These are phyloP conservation scores for Taenioides sp. DNA, from an alignment of 2,797 vertebrate genomes.

Conservation along the genomic window DNA sequence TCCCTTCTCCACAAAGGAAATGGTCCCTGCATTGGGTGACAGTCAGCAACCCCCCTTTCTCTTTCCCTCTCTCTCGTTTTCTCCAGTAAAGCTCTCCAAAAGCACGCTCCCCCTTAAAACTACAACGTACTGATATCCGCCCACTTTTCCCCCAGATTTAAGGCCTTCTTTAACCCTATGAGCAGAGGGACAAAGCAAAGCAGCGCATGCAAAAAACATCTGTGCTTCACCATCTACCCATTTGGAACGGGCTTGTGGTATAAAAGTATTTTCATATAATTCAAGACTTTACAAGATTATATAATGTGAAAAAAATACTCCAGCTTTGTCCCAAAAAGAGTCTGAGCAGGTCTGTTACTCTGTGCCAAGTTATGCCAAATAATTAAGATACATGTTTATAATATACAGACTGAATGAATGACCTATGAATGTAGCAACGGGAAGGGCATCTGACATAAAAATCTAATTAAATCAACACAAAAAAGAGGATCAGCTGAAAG, in stretches of 20 bases:
- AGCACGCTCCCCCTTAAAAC: constrained; percentile 8
- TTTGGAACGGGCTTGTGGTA: neutral
- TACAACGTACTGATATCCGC: constrained; percentile 5
- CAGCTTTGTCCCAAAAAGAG: no score
- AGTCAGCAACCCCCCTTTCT: constrained; percentile 27
- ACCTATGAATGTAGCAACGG: no score
- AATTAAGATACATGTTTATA: no score
- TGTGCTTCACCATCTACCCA: constrained; percentile 9
- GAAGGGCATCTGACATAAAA: no score
- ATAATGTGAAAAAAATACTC: no score
- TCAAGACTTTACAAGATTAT: no score
- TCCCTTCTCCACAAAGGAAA: constrained; percentile 57
- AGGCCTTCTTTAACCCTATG: constrained; percentile 8
- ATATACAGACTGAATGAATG: no score
- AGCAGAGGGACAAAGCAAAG: neutral
- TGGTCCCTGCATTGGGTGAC: constrained; percentile 68
- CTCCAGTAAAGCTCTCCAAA: constrained; percentile 4
- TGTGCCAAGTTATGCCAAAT: no score
- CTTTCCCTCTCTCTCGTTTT: constrained; percentile 9
- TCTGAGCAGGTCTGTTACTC: no score
- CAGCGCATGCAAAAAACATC: constrained; percentile 27
- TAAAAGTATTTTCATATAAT: no score
- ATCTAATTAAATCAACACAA: no score
- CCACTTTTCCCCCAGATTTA: neutral
- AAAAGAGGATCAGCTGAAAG: no score